Percentiles rank a stretch among this genome's conserved stretches.
Evolutionary conservation across 2,888 invertebrate species (phyloP).

Genomic region (Synergus laeviventris): DNA sequence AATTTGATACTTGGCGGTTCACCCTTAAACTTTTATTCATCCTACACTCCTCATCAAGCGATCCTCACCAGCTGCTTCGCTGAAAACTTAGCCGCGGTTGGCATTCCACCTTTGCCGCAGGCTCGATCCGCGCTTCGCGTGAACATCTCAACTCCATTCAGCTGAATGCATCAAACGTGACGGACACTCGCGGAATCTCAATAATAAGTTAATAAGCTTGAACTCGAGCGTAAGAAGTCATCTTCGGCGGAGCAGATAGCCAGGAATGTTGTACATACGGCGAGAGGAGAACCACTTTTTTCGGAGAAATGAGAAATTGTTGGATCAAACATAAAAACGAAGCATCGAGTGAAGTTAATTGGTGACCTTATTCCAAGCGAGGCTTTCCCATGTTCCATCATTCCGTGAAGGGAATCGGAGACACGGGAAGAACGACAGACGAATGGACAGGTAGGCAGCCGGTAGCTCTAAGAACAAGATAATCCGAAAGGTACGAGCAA

Average conservation of each 20-base stretch:
- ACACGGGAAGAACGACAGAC: constrained; percentile 33
- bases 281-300: too few species aligned
- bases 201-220: constrained; percentile 6
- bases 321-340: neutral
- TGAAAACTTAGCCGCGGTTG: constrained; percentile 9
- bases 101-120: constrained; percentile 15
- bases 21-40: constrained; percentile 9
- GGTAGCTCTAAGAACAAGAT: constrained; percentile 63
- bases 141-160: constrained; percentile 25
- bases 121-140: constrained; percentile 12
- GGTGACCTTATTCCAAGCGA: neutral
- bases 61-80: neutral
- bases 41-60: constrained; percentile 29
- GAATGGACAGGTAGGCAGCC: constrained; percentile 40
- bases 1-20: constrained; percentile 49
- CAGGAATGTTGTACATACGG: neutral
- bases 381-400: neutral
- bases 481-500: constrained; percentile 67
- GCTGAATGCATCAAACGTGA: constrained; percentile 25
- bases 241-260: neutral
- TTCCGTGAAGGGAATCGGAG: constrained; percentile 12
- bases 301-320: neutral
- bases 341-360: constrained; percentile 24
- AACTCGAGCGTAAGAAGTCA: neutral
- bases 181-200: constrained; percentile 18